These are phyloP conservation scores for Celastrina argiolus DNA, from an alignment of 2,888 invertebrate genomes.

Conservation along the genomic window DNA sequence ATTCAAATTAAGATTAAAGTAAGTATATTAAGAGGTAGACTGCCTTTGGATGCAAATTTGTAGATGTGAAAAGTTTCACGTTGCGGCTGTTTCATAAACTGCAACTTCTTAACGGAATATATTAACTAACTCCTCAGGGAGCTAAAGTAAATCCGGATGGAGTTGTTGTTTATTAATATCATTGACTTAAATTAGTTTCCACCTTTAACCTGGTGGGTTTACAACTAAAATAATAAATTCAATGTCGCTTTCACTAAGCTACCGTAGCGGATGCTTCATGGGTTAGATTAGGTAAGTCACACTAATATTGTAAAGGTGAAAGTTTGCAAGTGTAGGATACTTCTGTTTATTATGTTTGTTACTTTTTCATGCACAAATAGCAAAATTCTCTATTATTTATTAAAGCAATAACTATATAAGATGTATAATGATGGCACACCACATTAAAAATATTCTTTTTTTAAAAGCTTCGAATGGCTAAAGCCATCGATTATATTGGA, in stretches of 20 bases:
- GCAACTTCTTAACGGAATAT: slow-evolving; percentile 31
- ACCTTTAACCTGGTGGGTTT: slow-evolving; percentile 12
- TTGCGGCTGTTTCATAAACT: slow-evolving; percentile 44
- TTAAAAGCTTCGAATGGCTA: no score
- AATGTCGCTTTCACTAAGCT: neutral
- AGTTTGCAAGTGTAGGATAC: no score
- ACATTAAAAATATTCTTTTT: no score
- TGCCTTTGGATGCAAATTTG: slow-evolving; percentile 64
- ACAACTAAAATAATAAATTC: neutral
- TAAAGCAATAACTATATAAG: no score
- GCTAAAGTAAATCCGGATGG: slow-evolving; percentile 18
- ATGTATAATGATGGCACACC: no score
- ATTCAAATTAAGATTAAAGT: slow-evolving; percentile 5
- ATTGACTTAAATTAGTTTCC: slow-evolving; percentile 21
- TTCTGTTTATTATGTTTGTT: no score
- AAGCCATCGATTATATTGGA: no score
- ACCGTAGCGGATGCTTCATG: neutral
- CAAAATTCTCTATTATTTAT: no score
- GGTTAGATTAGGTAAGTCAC: no score
- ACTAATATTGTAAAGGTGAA: no score
- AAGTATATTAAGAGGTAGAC: slow-evolving; percentile 4
- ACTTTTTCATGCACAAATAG: no score
- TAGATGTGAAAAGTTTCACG: slow-evolving; percentile 42
- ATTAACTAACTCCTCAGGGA: slow-evolving; percentile 26
- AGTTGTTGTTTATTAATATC: slow-evolving; percentile 20